A percentile compares a stretch with the other conserved stretches of the same genome.
phyloP scores from a whole-genome alignment of 1,140 invertebrate species.

The Hylyphantes graminicola region DNA sequence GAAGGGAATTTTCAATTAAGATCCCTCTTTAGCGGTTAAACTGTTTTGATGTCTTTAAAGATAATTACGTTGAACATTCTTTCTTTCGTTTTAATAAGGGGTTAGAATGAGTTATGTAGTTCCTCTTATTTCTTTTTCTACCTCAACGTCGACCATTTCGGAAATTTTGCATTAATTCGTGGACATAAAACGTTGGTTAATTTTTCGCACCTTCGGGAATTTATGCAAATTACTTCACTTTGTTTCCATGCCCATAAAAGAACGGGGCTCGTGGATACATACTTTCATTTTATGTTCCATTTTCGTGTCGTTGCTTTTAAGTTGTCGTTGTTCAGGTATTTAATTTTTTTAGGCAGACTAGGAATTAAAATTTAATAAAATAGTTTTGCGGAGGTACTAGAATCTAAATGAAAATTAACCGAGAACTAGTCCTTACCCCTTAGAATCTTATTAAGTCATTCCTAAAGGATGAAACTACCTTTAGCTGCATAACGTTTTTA shows the following conservation, averaged over 20 bases:
- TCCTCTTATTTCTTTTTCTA: conserved; percentile 44
- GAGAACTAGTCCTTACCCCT: too few relatives aligned
- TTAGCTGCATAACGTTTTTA: too few relatives aligned
- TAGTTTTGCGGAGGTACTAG: too few relatives aligned
- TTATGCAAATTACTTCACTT: conserved; percentile 48
- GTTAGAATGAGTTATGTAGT: conserved; percentile 40
- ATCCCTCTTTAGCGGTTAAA: conserved; percentile 54
- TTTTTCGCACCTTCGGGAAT: conserved; percentile 49
- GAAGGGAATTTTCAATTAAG: conserved; percentile 54
- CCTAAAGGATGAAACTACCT: too few relatives aligned
- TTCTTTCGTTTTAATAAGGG: conserved; percentile 28
- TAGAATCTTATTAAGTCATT: too few relatives aligned
- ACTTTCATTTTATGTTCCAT: conserved; percentile 8
- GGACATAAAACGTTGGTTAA: conserved; percentile 20
- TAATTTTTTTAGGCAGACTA: too few relatives aligned
- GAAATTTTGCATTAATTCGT: conserved; percentile 39
- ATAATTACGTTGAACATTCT: conserved; percentile 52
- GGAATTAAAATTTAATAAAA: too few relatives aligned
- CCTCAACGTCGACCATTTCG: conserved; percentile 22
- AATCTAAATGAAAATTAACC: too few relatives aligned
- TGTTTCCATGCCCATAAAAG: conserved; percentile 41
- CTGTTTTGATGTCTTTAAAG: conserved; percentile 58
- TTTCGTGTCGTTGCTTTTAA: conserved; percentile 24
- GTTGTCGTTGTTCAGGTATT: too few relatives aligned
- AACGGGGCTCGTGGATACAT: neutral